A percentile compares a stretch with the other conserved stretches of the same genome.
phyloP scores from a whole-genome alignment of 2,888 invertebrate species.

The Melangyna quadrimaculata region DNA sequence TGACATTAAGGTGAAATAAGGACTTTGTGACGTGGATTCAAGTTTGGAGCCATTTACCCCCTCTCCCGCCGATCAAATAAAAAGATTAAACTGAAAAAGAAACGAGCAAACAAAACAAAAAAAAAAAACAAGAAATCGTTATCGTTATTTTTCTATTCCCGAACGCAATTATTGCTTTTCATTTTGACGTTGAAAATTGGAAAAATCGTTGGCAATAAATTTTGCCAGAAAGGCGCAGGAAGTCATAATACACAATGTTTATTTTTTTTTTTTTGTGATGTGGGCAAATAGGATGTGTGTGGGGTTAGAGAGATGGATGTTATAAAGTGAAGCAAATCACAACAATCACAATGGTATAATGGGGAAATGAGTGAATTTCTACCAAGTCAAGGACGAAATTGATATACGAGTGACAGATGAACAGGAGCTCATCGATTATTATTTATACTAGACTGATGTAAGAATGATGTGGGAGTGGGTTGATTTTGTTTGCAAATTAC shows the following conservation, averaged over 20 bases:
- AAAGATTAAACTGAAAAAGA: background rate
- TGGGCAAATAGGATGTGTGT: background rate
- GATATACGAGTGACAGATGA: conserved; percentile 60
- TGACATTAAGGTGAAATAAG: conserved; percentile 34
- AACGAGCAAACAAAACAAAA: no score
- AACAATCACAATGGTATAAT: conserved; percentile 63
- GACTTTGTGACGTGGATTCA: conserved; percentile 34
- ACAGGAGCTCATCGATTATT: background rate
- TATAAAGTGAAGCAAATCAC: conserved; percentile 55
- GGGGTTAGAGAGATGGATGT: background rate
- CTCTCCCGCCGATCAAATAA: no score
- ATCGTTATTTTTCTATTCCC: conserved; percentile 60
- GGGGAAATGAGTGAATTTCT: conserved; percentile 64
- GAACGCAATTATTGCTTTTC: conserved; percentile 65
- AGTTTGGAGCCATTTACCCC: background rate
- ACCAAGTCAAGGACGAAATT: conserved; percentile 42
- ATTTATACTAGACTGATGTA: background rate
- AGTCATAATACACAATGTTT: background rate
- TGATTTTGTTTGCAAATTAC: background rate
- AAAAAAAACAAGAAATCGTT: conserved; percentile 34
- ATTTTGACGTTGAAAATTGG: conserved; percentile 66
- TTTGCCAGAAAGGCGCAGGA: background rate
- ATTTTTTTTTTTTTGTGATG: background rate
- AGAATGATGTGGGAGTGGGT: background rate
- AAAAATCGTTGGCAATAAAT: conserved; percentile 69